These are phyloP conservation scores for Oncorhynchus keta DNA, from an alignment of 2,113 vertebrate genomes.

Conservation along the genomic window DNA sequence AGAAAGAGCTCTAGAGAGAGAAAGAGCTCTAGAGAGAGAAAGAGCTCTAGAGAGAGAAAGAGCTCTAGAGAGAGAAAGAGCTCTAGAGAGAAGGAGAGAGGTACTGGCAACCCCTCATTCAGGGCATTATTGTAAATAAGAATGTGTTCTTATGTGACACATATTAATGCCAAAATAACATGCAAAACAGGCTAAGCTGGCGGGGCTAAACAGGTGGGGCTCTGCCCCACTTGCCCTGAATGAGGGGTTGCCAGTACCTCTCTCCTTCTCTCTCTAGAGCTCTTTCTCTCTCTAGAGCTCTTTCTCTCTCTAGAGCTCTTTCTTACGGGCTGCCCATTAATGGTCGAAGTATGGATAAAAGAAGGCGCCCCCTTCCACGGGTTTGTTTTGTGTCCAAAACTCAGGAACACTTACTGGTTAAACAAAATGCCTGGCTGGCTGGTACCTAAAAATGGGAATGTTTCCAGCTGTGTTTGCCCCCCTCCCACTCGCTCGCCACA, in stretches of 20 bases:
- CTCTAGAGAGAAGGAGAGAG: too few relatives aligned
- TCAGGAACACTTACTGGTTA: slow-evolving; percentile 45
- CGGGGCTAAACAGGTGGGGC: too few relatives aligned
- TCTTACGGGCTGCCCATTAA: slow-evolving; percentile 64
- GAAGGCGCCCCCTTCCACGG: slow-evolving; percentile 56
- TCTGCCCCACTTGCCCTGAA: too few relatives aligned
- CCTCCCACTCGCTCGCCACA: slow-evolving; percentile 23
- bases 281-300: slow-evolving; percentile 28
- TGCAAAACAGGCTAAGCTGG: too few relatives aligned
- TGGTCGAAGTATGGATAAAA: slow-evolving; percentile 74
- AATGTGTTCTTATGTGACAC: too few relatives aligned
- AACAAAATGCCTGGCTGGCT: slow-evolving; percentile 61
- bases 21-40: too few relatives aligned
- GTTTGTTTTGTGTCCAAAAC: slow-evolving; percentile 28
- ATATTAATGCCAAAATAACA: too few relatives aligned
- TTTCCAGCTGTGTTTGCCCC: slow-evolving; percentile 65
- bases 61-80: too few relatives aligned
- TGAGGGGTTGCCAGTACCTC: slow-evolving; percentile 15
- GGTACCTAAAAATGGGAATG: slow-evolving; percentile 67
- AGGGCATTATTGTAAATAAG: too few relatives aligned
- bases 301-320: slow-evolving; percentile 63
- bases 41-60: too few relatives aligned
- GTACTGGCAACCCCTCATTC: too few relatives aligned
- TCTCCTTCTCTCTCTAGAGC: background rate
- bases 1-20: too few relatives aligned